Percentiles rank a stretch among this genome's conserved stretches.
These are phyloP conservation scores for Drosophila maculinotata DNA, from an alignment of 2,888 invertebrate species.

Conservation along the genomic window DNA sequence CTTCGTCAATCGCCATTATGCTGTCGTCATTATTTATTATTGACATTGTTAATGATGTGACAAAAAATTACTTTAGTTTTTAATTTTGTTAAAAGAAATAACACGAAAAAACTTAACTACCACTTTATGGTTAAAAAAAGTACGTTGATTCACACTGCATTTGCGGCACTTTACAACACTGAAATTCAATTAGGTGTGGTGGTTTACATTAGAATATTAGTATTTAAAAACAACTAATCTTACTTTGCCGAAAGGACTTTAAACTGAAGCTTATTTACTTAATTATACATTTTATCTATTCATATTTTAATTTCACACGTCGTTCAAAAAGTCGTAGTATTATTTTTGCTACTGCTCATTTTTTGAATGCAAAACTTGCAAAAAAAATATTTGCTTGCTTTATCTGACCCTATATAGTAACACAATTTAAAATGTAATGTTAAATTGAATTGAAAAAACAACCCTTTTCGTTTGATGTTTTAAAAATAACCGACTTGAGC, in stretches of 20 bases:
- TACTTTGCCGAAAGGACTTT: not conserved
- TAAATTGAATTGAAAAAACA: not conserved
- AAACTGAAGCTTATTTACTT: not conserved
- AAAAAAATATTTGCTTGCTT: not conserved
- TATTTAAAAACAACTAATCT: not conserved
- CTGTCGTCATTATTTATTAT: constrained; percentile 89
- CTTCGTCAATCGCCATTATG: constrained; percentile 96
- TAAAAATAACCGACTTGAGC: constrained; percentile 57
- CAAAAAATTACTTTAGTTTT: constrained; percentile 10
- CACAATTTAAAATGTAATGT: not conserved
- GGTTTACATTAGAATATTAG: constrained; percentile 13
- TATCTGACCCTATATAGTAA: not conserved
- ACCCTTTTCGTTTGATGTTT: constrained; percentile 11
- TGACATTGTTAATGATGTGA: constrained; percentile 72
- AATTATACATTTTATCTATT: not conserved
- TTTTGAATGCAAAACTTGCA: not conserved
- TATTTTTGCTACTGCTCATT: not conserved
- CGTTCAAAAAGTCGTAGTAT: not conserved
- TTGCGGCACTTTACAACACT: constrained; percentile 28
- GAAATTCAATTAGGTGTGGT: constrained; percentile 22
- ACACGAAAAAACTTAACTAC: constrained; percentile 61
- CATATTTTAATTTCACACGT: not conserved
- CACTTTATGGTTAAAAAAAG: constrained; percentile 48
- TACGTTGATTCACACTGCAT: constrained; percentile 35
- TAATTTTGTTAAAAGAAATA: constrained; percentile 29